phyloP scores from a whole-genome alignment of 2,113 vertebrate genomes.

The Chaetodon trifascialis region DNA sequence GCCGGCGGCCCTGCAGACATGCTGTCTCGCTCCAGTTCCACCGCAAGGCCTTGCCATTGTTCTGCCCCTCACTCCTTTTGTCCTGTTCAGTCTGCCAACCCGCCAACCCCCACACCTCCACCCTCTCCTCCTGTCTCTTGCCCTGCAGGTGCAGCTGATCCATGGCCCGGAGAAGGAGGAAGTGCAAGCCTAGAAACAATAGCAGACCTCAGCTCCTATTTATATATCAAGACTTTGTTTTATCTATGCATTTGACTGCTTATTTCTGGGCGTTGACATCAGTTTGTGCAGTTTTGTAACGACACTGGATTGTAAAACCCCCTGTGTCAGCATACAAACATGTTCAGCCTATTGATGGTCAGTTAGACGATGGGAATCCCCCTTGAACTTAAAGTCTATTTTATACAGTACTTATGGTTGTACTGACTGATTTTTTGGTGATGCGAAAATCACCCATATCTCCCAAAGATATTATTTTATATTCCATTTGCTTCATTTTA shows the following conservation, averaged over 20 bases:
- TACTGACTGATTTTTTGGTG: neutral
- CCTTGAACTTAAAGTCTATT: conserved; percentile 17
- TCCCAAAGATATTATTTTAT: neutral
- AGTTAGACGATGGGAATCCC: conserved; percentile 20
- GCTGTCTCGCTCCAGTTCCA: conserved; percentile 84
- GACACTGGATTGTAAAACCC: conserved; percentile 4
- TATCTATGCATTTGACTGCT: conserved; percentile 60
- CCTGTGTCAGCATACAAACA: conserved; percentile 48
- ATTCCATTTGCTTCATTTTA: neutral
- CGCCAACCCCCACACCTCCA: conserved; percentile 40
- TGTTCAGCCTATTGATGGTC: conserved; percentile 10
- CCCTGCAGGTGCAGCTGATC: conserved; percentile 80
- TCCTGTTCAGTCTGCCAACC: conserved; percentile 62
- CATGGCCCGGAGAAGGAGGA: conserved; percentile 60
- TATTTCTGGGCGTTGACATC: conserved; percentile 49
- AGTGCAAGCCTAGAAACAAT: conserved; percentile 76
- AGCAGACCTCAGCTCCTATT: conserved; percentile 71
- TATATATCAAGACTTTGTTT: conserved; percentile 68
- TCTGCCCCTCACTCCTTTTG: conserved; percentile 77
- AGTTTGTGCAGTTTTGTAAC: conserved; percentile 27
- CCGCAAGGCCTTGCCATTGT: conserved; percentile 84
- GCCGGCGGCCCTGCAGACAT: conserved; percentile 79
- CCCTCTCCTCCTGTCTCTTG: conserved; percentile 53
- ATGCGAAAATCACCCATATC: neutral
- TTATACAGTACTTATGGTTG: neutral